Percentiles rank a stretch among this genome's conserved stretches.
Conservation (phyloP, 2,888 invertebrate species). For the Epinotia demarniana region DNA sequence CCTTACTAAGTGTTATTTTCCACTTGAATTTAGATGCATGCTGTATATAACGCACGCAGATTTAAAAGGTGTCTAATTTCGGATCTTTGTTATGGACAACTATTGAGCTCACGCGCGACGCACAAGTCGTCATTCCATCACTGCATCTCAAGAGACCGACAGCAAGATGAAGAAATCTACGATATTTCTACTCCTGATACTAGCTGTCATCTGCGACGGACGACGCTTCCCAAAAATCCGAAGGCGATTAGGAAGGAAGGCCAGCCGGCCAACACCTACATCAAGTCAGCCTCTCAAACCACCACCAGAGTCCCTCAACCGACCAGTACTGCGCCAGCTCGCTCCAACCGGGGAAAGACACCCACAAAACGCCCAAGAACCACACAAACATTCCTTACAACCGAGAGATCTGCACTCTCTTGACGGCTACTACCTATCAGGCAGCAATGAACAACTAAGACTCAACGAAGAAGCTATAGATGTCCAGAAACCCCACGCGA, state of each 20-base stretch:
- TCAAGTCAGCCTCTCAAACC: not conserved
- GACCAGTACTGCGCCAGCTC: not conserved
- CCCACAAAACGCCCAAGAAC: no score
- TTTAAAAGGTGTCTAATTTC: conserved; percentile 4
- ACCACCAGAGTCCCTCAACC: not conserved
- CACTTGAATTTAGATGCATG: not conserved
- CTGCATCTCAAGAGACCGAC: not conserved
- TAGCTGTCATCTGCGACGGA: not conserved
- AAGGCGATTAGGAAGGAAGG: not conserved
- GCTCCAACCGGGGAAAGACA: not conserved
- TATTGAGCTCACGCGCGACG: not conserved
- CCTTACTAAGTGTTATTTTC: no score
- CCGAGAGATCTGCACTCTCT: not conserved
- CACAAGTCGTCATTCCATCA: not conserved
- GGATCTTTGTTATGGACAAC: conserved; percentile 12
- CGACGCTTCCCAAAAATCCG: not conserved
- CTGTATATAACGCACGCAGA: not conserved
- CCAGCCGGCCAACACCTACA: not conserved
- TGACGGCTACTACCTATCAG: not conserved
- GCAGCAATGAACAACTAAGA: not conserved
- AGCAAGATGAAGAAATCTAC: not conserved
- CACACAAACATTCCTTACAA: not conserved
- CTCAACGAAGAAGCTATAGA: not conserved
- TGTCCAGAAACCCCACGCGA: not conserved
- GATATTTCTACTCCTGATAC: not conserved